These are phyloP conservation scores for Ptilorrhoa leucosticta DNA, from an alignment of 2,113 vertebrate species.

Conservation along the genomic window DNA sequence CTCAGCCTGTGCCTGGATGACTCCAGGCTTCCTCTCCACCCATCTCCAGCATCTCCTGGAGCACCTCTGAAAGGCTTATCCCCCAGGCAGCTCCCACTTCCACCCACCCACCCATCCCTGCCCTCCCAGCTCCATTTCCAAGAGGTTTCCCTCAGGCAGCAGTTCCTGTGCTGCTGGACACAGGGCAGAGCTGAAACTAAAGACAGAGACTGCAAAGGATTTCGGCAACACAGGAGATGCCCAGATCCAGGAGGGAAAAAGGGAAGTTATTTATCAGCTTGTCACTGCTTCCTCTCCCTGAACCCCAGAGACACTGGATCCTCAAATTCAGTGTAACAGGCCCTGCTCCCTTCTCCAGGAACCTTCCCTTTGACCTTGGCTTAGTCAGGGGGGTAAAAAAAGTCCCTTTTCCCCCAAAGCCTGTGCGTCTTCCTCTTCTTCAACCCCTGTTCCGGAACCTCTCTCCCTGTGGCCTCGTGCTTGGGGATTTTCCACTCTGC, in stretches of 20 bases:
- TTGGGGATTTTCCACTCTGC: background rate
- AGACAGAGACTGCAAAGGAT: background rate
- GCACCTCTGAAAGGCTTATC: background rate
- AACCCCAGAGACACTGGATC: background rate
- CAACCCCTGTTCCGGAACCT: background rate
- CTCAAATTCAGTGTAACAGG: background rate
- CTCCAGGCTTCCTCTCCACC: background rate
- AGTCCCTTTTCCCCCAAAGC: background rate
- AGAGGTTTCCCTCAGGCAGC: background rate
- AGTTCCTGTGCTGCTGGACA: background rate
- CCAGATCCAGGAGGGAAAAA: background rate
- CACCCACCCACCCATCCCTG: background rate
- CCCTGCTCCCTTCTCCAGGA: background rate
- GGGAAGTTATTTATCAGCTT: background rate
- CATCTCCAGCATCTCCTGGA: background rate
- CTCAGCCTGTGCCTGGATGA: background rate
- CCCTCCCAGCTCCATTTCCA: background rate
- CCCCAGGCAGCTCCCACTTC: background rate
- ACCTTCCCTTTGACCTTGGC: background rate
- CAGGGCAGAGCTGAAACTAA: background rate
- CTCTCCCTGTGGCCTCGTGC: background rate
- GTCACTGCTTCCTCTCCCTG: background rate
- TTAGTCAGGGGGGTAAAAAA: fast-evolving
- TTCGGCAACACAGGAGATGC: background rate
- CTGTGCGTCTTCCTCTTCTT: background rate